Percentiles rank a stretch among this genome's conserved stretches.
Evolutionary conservation across 2,797 vertebrate species (phyloP).

Genomic region (Hemibagrus guttatus): DNA sequence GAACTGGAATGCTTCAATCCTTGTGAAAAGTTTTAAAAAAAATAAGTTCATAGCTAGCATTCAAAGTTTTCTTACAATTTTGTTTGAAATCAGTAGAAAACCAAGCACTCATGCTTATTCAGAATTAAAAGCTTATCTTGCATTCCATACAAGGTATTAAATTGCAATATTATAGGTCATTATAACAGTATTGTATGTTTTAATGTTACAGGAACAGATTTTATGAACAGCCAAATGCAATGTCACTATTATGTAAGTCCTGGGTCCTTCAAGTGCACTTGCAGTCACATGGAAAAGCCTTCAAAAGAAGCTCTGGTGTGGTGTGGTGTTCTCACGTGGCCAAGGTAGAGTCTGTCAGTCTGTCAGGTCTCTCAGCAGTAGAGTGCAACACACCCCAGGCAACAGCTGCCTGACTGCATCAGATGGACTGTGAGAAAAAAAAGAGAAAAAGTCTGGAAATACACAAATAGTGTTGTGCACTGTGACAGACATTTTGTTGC

Average conservation of each 20-base stretch:
- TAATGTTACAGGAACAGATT: not conserved
- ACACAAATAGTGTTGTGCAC: constrained; percentile 64
- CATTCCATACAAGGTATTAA: not conserved
- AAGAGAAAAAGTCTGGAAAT: constrained; percentile 66
- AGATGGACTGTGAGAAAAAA: constrained; percentile 56
- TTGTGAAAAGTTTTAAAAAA: not conserved
- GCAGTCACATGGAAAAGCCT: constrained; percentile 30
- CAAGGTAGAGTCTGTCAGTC: constrained; percentile 46
- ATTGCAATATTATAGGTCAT: not conserved
- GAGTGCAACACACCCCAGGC: constrained; percentile 42
- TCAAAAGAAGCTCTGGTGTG: constrained; percentile 26
- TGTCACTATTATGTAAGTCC: constrained; percentile 11
- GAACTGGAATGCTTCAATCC: not conserved
- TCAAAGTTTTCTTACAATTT: not conserved
- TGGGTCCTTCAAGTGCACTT: constrained; percentile 26
- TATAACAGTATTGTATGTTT: not conserved
- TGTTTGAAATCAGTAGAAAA: not conserved
- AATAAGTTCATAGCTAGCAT: not conserved
- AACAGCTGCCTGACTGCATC: constrained; percentile 46
- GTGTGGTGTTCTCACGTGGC: constrained; percentile 49
- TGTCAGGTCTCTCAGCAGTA: constrained; percentile 51
- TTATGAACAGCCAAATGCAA: not conserved
- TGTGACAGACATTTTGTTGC: not conserved
- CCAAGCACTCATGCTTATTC: not conserved
- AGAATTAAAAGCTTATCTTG: not conserved